Evolutionary conservation across 1,140 invertebrate species (phyloP).

Genomic region (Aphelenchoides avenae): DNA sequence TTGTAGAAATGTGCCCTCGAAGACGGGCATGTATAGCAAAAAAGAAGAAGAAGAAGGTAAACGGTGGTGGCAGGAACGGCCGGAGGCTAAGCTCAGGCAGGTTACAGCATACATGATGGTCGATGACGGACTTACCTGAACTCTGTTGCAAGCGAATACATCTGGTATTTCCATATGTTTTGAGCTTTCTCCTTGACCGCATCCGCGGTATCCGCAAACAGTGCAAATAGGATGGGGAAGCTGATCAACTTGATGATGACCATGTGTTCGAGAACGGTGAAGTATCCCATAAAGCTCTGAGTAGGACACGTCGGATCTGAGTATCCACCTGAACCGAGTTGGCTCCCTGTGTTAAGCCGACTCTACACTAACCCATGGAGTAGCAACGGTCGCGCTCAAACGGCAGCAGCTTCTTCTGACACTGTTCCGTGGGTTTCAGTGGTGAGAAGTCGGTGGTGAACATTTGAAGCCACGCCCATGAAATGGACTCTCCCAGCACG

Average conservation of each 20-base stretch:
- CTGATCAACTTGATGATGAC: conserved; percentile 44
- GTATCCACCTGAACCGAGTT: conserved; percentile 26
- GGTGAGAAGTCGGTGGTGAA: conserved; percentile 48
- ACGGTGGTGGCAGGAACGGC: conserved; percentile 46
- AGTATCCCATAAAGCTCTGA: conserved; percentile 1
- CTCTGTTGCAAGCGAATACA: conserved; percentile 40
- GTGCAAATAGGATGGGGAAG: conserved; percentile 46
- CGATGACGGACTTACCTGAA: conserved; percentile 23
- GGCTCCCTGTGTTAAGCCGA: no score
- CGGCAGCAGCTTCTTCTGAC: conserved; percentile 23
- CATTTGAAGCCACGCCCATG: conserved; percentile 42
- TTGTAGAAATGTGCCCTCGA: background rate
- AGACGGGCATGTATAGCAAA: conserved; percentile 23
- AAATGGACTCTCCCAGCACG: conserved; percentile 20
- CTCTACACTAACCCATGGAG: no score
- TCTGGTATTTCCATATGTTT: conserved; percentile 48
- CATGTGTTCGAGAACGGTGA: conserved; percentile 40
- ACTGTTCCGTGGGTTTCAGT: conserved; percentile 29
- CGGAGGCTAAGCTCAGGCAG: conserved; percentile 22
- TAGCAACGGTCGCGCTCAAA: conserved; percentile 12
- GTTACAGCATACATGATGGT: background rate
- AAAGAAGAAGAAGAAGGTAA: conserved; percentile 38
- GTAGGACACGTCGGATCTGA: conserved; percentile 17
- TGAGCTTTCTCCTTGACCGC: conserved; percentile 49
- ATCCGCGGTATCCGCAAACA: conserved; percentile 50